Conservation (phyloP, 2,113 vertebrate species). For the Amphilophus citrinellus region DNA sequence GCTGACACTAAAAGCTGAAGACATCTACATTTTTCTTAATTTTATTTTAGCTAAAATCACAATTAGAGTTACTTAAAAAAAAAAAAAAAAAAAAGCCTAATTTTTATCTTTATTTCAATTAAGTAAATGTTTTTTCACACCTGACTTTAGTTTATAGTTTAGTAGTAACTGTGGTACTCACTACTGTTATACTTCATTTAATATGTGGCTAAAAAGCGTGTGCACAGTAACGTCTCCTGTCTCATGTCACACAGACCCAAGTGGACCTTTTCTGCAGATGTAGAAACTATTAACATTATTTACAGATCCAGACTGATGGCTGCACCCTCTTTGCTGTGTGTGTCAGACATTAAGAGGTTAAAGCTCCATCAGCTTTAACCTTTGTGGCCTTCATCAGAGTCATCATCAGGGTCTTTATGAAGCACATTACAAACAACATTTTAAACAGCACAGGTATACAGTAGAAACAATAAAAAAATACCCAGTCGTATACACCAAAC, state of each 20-base stretch:
- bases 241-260: neutral
- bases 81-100: too few species aligned
- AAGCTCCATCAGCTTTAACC: neutral
- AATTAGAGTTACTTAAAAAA: too few species aligned
- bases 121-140: neutral
- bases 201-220: fast-evolving
- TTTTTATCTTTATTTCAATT: too few species aligned
- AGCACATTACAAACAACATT: neutral
- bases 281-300: neutral
- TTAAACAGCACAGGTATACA: neutral
- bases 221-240: neutral
- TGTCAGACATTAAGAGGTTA: neutral
- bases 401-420: neutral
- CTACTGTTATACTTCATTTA: neutral
- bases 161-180: neutral
- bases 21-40: too few species aligned
- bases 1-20: too few species aligned
- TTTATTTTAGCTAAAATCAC: too few species aligned
- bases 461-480: too few species aligned
- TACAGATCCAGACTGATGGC: neutral
- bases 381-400: neutral
- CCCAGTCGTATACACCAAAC: too few species aligned
- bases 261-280: neutral
- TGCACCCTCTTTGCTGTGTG: neutral
- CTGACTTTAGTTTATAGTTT: neutral